A percentile compares a stretch with the other conserved stretches of the same genome.
Evolutionary conservation across 2,113 vertebrate species (phyloP).

Genomic region (Archocentrus centrarchus): DNA sequence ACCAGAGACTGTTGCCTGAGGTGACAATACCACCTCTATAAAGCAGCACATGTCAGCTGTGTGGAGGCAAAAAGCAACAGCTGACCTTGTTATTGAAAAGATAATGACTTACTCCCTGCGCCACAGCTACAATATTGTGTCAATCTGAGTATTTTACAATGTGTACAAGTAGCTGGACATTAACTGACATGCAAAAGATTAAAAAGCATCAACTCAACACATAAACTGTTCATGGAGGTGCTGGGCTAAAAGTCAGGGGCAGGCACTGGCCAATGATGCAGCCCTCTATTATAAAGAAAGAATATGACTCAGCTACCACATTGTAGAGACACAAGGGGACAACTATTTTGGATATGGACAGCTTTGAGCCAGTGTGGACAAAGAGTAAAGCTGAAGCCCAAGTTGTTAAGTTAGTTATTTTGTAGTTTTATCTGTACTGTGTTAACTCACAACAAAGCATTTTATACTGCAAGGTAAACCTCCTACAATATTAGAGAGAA

Average conservation of each 20-base stretch:
- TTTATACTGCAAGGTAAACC: background rate
- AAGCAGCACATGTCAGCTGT: background rate
- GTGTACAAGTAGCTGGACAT: no score
- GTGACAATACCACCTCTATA: background rate
- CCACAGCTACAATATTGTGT: background rate
- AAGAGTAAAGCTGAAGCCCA: no score
- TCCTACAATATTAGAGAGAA: background rate
- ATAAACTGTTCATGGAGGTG: background rate
- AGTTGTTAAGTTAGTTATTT: no score
- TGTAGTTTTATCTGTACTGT: no score
- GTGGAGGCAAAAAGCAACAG: background rate
- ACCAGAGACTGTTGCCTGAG: background rate
- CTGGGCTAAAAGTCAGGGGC: background rate
- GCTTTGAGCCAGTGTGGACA: background rate
- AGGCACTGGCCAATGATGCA: fast-evolving
- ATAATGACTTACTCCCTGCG: background rate
- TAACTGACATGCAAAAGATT: background rate
- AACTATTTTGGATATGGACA: background rate
- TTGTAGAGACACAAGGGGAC: background rate
- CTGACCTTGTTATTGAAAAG: background rate
- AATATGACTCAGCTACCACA: background rate
- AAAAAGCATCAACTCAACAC: background rate
- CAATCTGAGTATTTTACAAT: background rate
- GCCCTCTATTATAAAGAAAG: background rate
- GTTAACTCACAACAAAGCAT: no score